phyloP scores from a whole-genome alignment of 2,113 vertebrate species.

The Equus quagga region DNA sequence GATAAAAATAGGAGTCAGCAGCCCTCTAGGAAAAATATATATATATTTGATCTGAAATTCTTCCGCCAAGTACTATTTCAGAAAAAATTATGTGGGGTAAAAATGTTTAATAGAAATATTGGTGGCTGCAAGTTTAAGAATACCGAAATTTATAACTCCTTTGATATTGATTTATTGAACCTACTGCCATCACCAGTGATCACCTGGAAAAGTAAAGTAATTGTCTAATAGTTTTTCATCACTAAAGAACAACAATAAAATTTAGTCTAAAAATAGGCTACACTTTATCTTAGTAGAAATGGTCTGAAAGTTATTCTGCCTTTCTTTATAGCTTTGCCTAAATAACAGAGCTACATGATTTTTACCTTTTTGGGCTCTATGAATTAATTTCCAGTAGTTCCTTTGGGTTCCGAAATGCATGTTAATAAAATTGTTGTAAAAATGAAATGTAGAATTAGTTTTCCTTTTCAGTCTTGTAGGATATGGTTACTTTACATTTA shows the following conservation, averaged over 20 bases:
- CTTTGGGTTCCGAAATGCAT: slow-evolving; percentile 22
- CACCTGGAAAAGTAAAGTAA: background rate
- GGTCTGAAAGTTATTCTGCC: background rate
- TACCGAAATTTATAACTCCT: background rate
- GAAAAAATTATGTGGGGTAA: background rate
- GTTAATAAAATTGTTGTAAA: slow-evolving; percentile 35
- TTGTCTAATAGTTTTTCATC: background rate
- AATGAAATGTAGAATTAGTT: slow-evolving; percentile 23
- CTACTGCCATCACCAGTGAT: background rate
- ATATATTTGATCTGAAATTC: slow-evolving; percentile 13
- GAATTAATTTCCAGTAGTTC: slow-evolving; percentile 26
- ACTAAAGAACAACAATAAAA: background rate
- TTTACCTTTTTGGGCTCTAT: slow-evolving; percentile 39
- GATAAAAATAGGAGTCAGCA: background rate
- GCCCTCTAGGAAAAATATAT: background rate
- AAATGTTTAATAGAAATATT: background rate
- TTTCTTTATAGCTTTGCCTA: slow-evolving; percentile 31
- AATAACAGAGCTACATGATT: slow-evolving; percentile 32
- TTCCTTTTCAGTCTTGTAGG: background rate
- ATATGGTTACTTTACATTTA: background rate
- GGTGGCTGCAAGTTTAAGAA: background rate
- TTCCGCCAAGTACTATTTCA: slow-evolving; percentile 7
- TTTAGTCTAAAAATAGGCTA: background rate
- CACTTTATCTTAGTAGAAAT: slow-evolving; percentile 11
- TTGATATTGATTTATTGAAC: background rate